These are phyloP conservation scores for Acleris emargana DNA, from an alignment of 2,888 invertebrate genomes.

Conservation along the genomic window DNA sequence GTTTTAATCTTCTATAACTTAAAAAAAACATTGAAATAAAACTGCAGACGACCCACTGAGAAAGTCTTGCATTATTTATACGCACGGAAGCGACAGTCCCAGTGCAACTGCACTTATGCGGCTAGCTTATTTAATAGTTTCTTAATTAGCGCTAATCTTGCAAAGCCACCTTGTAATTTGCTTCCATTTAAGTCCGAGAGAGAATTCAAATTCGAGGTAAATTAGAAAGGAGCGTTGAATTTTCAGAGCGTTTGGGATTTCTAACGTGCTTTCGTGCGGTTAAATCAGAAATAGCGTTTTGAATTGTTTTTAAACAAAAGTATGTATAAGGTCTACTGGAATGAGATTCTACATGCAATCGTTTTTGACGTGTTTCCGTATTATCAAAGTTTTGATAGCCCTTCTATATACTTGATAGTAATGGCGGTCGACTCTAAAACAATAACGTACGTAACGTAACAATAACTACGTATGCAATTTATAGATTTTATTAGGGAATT, in stretches of 20 bases:
- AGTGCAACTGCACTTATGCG: constrained; percentile 28
- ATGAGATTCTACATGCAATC: too few relatives aligned
- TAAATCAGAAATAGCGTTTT: too few relatives aligned
- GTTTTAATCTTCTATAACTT: too few relatives aligned
- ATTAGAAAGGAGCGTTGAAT: constrained; percentile 6
- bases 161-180: constrained; percentile 42
- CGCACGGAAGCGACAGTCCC: constrained; percentile 23
- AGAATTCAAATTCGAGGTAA: constrained; percentile 15
- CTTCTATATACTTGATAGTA: too few relatives aligned
- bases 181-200: constrained; percentile 9
- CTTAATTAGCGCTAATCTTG: constrained; percentile 34
- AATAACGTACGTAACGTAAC: too few relatives aligned
- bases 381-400: too few relatives aligned
- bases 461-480: too few relatives aligned
- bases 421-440: too few relatives aligned
- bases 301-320: too few relatives aligned
- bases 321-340: too few relatives aligned
- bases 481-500: too few relatives aligned
- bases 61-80: constrained; percentile 25
- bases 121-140: constrained; percentile 33
- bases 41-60: constrained; percentile 17
- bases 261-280: background rate
- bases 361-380: too few relatives aligned
- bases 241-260: constrained; percentile 3
- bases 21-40: constrained; percentile 1